These are phyloP conservation scores for Oryzias curvinotus DNA, from an alignment of 2,113 vertebrate genomes.

Conservation along the genomic window DNA sequence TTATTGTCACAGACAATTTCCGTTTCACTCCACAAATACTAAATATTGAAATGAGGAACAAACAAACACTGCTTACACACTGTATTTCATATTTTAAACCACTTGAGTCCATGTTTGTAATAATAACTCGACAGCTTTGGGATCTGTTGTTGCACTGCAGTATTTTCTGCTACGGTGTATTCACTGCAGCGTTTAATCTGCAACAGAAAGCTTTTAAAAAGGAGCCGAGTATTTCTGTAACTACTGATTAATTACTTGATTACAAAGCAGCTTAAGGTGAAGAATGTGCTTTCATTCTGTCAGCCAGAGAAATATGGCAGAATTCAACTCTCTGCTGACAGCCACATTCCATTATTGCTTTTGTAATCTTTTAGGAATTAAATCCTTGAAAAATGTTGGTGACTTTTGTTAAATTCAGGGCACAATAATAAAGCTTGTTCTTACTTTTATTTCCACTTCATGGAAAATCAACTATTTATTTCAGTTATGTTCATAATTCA, in stretches of 20 bases:
- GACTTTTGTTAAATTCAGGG: slow-evolving; percentile 1
- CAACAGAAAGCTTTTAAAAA: slow-evolving; percentile 43
- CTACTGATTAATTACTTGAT: slow-evolving; percentile 74
- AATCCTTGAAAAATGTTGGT: slow-evolving; percentile 19
- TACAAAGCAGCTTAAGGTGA: slow-evolving; percentile 51
- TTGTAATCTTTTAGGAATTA: slow-evolving; percentile 46
- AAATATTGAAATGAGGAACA: too few species aligned
- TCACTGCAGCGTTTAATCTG: slow-evolving; percentile 8
- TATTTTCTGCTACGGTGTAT: too few species aligned
- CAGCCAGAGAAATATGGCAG: slow-evolving; percentile 42
- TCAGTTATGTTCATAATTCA: not conserved
- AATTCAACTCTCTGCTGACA: slow-evolving; percentile 49
- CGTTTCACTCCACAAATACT: too few species aligned
- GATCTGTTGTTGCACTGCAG: too few species aligned
- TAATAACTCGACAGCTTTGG: too few species aligned
- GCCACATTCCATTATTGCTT: slow-evolving; percentile 26
- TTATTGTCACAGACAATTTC: too few species aligned
- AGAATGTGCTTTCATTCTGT: slow-evolving; percentile 31
- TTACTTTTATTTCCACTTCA: not conserved
- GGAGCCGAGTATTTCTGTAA: slow-evolving; percentile 59
- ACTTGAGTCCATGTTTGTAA: too few species aligned
- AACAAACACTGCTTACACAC: too few species aligned
- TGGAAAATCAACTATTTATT: not conserved
- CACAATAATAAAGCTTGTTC: not conserved
- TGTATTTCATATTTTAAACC: too few species aligned